phyloP scores from a whole-genome alignment of 2,113 vertebrate genomes.

The Anolis sagrei region DNA sequence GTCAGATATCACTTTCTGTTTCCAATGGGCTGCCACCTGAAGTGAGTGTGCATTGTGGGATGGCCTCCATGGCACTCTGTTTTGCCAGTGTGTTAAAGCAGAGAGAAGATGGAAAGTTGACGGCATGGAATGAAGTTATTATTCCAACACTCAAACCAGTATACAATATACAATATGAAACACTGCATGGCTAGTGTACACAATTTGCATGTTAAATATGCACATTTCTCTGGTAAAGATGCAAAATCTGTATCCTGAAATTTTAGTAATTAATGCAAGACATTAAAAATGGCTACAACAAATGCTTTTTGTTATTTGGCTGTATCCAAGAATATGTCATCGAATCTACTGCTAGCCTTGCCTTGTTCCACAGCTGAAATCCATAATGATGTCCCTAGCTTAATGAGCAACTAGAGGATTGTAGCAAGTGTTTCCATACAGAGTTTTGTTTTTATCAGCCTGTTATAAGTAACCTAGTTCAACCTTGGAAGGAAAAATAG shows the following conservation, averaged over 20 bases:
- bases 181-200: not conserved
- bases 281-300: slow-evolving; percentile 2
- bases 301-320: not conserved
- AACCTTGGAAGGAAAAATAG: slow-evolving; percentile 50
- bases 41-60: too few species aligned
- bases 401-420: slow-evolving; percentile 7
- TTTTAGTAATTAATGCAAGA: not conserved
- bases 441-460: slow-evolving; percentile 41
- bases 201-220: not conserved
- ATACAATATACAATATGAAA: not conserved
- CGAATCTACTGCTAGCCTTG: slow-evolving; percentile 21
- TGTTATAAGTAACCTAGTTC: slow-evolving; percentile 43
- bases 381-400: slow-evolving; percentile 28
- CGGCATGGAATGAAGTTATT: too few species aligned
- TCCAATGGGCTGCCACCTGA: too few species aligned
- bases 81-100: too few species aligned
- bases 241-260: not conserved
- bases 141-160: too few species aligned
- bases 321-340: not conserved
- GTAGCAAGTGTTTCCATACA: not conserved
- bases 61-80: too few species aligned
- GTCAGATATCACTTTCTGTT: too few species aligned
- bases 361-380: not conserved
- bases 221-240: not conserved
- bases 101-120: too few species aligned